Evolutionary conservation across 30 jellyfish, hydroid and myxozoan species (phyloP), one percentile per base, ranked within the genome.

Genomic region (Catostylus mosaicus): DNA sequence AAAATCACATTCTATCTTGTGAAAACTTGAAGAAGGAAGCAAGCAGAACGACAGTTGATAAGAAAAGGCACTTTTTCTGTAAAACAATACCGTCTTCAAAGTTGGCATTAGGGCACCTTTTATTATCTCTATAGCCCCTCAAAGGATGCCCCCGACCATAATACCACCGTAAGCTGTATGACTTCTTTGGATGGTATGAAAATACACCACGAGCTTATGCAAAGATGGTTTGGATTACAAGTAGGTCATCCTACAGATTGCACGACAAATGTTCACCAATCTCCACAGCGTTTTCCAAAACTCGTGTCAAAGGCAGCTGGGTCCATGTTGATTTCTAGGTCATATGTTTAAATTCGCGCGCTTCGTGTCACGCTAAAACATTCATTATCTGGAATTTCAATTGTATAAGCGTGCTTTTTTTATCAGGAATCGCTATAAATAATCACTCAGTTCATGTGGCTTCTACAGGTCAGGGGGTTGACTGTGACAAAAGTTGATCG

Each of bases 221-320:
- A 48, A 48, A 48, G 23, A 23, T 27, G 20, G 63, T 9, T 9
- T 23, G 63, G 63, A 48, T 48, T 48, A 48, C 27, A 4, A 2
- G 63, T 16, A 48, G 24, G 63, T 48, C 63, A 48, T 27, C 11
- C 24, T 2, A 3, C 4, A 48, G 63, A 48, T 23, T 2, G 24
- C 24, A 48, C 1, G 23, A 16, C 20, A 16, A 48, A 48, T 16
- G 63, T 48, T 48, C 24, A 27, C 63, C 63, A 48, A 48, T 48
- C 24, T 16, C 63, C 4, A 48, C 63, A 48, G 63, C 14, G 24
- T 23, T 4, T 48, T 48, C 63, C 27, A 48, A 23, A 48, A 59
- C 36, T 59, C 71, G 71, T 59, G 71, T 59, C 19, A 6, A 16
- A 2, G 71, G 71, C 80, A 68, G 80, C 65, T 68, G 80, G 65